Conservation (phyloP, 2,797 vertebrate genomes). For the Tapirus indicus region DNA sequence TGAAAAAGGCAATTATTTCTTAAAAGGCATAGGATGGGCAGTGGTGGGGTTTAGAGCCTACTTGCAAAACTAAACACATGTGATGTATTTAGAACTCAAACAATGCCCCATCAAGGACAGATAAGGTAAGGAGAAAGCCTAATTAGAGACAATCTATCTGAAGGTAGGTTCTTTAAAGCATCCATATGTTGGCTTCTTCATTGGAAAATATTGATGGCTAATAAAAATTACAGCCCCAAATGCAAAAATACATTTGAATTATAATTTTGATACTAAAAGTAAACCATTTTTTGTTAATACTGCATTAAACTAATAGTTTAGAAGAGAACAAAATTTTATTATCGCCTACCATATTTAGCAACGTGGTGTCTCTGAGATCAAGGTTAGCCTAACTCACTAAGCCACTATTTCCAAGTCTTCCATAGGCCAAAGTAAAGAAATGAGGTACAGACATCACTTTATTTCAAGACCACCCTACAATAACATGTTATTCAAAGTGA, state of each 20-base stretch:
- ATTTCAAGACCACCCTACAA: slow-evolving; percentile 25
- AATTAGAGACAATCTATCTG: neutral
- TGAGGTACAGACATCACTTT: slow-evolving; percentile 47
- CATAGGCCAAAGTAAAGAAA: slow-evolving; percentile 55
- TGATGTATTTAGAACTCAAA: neutral
- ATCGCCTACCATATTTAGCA: neutral
- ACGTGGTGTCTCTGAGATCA: slow-evolving; percentile 35
- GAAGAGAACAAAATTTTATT: neutral
- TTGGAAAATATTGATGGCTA: slow-evolving; percentile 2
- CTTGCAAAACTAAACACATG: slow-evolving; percentile 32
- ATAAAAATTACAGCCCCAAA: slow-evolving; percentile 50
- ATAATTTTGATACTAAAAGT: slow-evolving; percentile 30
- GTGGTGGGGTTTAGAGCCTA: neutral
- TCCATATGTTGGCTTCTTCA: neutral
- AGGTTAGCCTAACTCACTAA: slow-evolving; percentile 46
- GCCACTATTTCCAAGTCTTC: slow-evolving; percentile 67
- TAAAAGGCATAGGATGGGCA: slow-evolving; percentile 34
- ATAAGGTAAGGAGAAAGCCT: neutral
- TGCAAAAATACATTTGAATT: neutral
- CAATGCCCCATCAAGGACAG: neutral
- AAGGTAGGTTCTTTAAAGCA: slow-evolving; percentile 33
- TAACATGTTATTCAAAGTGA: slow-evolving; percentile 35
- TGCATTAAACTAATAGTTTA: slow-evolving; percentile 51
- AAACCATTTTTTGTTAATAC: slow-evolving; percentile 20
- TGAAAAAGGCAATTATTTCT: slow-evolving; percentile 75